Evolutionary conservation across 2,797 vertebrate genomes (phyloP).

Genomic region (Huso huso): DNA sequence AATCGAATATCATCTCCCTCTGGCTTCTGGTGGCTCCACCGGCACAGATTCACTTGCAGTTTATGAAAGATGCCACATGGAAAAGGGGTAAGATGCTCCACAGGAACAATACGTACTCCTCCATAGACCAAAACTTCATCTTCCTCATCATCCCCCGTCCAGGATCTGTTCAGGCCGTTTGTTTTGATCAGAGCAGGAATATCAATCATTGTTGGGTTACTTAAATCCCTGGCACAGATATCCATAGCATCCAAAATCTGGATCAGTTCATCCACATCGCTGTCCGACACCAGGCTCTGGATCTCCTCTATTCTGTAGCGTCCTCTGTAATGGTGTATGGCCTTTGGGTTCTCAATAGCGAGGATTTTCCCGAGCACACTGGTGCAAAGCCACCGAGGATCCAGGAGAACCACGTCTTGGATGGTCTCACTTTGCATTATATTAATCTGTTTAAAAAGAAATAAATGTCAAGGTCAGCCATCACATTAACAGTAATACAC

Average conservation of each 20-base stretch:
- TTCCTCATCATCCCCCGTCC: conserved; percentile 82
- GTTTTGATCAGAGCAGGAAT: conserved; percentile 93
- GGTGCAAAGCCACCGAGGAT: conserved; percentile 93
- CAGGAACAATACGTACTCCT: conserved; percentile 83
- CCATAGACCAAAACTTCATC: conserved; percentile 76
- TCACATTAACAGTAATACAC: too few relatives aligned
- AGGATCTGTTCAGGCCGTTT: conserved; percentile 83
- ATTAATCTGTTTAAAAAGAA: conserved; percentile 69
- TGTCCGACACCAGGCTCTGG: conserved; percentile 81
- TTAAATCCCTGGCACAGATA: conserved; percentile 82
- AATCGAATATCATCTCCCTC: conserved; percentile 85
- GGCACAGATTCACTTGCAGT: conserved; percentile 91
- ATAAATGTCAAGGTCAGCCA: too few relatives aligned
- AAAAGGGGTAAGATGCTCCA: conserved; percentile 88
- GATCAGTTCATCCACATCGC: conserved; percentile 87
- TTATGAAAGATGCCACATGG: conserved; percentile 96
- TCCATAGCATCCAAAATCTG: conserved; percentile 97
- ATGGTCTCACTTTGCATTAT: conserved; percentile 98
- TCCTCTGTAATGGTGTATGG: conserved; percentile 93
- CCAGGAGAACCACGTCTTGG: conserved; percentile 90
- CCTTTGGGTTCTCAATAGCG: conserved; percentile 86
- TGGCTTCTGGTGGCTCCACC: conserved; percentile 86
- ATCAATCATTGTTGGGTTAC: conserved; percentile 88
- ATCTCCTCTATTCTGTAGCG: conserved; percentile 91
- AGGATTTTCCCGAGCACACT: conserved; percentile 80